Conservation (phyloP, 2,888 invertebrate genomes). For the Strigamia transsilvanica region DNA sequence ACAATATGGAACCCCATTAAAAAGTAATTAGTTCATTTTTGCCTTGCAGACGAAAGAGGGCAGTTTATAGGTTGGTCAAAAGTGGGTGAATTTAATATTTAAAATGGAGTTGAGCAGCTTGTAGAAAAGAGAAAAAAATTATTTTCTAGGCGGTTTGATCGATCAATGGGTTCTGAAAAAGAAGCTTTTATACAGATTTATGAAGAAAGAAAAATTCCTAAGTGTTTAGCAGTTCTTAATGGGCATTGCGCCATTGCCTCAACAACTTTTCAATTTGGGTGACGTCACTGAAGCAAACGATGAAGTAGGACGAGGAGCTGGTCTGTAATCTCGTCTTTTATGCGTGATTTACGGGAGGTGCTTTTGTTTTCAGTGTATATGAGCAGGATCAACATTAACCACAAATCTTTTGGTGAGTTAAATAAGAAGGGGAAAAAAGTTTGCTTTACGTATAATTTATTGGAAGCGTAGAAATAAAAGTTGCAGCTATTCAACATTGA, state of each 20-base stretch:
- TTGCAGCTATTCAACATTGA: slow-evolving; percentile 6
- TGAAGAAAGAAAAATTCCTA: slow-evolving; percentile 2
- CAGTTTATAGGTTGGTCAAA: background rate
- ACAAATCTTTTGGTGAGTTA: slow-evolving; percentile 37
- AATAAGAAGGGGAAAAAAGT: background rate
- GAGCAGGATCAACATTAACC: slow-evolving; percentile 27
- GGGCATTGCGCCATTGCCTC: background rate
- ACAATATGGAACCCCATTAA: background rate
- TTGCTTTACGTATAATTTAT: background rate
- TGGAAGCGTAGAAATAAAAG: background rate
- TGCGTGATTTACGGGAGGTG: slow-evolving; percentile 31
- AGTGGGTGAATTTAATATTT: slow-evolving; percentile 4
- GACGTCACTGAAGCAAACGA: slow-evolving; percentile 4
- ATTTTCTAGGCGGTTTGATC: background rate
- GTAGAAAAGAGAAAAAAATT: background rate
- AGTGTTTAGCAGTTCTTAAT: slow-evolving; percentile 37
- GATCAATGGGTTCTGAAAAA: background rate
- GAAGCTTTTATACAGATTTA: slow-evolving; percentile 20
- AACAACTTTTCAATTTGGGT: slow-evolving; percentile 37
- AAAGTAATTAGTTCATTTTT: slow-evolving; percentile 7
- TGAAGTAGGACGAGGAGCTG: slow-evolving; percentile 2
- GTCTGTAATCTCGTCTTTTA: slow-evolving; percentile 32
- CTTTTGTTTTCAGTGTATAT: slow-evolving; percentile 40
- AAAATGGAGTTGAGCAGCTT: background rate
- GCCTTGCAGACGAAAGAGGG: background rate